Evolutionary conservation across 2,888 invertebrate species (phyloP).

Genomic region (Monoplex corrugatus): DNA sequence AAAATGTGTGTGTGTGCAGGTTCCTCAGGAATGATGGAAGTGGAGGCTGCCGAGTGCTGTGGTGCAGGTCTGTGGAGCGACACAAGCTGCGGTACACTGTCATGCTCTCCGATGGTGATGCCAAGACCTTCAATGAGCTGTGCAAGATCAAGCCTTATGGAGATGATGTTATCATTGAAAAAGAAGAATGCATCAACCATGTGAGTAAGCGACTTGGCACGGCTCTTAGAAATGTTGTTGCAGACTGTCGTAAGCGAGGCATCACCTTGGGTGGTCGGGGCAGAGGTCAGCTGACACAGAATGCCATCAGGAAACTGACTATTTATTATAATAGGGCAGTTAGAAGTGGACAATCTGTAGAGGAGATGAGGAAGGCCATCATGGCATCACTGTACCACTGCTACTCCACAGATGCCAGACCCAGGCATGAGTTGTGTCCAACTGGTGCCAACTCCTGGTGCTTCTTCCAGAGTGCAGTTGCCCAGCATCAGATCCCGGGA

Average conservation of each 20-base stretch:
- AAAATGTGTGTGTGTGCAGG: too few relatives aligned
- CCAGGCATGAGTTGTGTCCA: too few relatives aligned
- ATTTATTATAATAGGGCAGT: slow-evolving; percentile 39
- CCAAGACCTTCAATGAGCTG: slow-evolving; percentile 40
- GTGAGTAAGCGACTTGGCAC: slow-evolving; percentile 45
- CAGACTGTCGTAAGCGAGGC: slow-evolving; percentile 36
- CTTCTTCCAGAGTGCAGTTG: slow-evolving; percentile 21
- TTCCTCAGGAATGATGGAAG: slow-evolving; percentile 46
- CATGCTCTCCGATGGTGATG: slow-evolving; percentile 41
- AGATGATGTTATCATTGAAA: slow-evolving; percentile 18
- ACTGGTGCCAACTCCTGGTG: slow-evolving; percentile 46
- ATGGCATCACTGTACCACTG: slow-evolving; percentile 29
- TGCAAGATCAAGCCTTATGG: slow-evolving; percentile 39
- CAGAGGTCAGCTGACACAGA: slow-evolving; percentile 31
- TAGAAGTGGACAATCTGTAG: slow-evolving; percentile 27
- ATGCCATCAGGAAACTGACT: slow-evolving; percentile 31
- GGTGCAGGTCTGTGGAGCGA: slow-evolving; percentile 20
- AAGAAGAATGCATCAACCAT: slow-evolving; percentile 50
- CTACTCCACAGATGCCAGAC: slow-evolving; percentile 31
- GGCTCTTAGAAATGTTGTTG: slow-evolving; percentile 42
- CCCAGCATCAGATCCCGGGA: slow-evolving; percentile 13
- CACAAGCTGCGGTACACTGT: slow-evolving; percentile 18
- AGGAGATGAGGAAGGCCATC: slow-evolving; percentile 42
- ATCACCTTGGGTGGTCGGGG: slow-evolving; percentile 39
- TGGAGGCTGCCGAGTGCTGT: slow-evolving; percentile 31